Evolutionary conservation across 2,888 invertebrate genomes (phyloP).

Genomic region (Eristalinus aeneus): DNA sequence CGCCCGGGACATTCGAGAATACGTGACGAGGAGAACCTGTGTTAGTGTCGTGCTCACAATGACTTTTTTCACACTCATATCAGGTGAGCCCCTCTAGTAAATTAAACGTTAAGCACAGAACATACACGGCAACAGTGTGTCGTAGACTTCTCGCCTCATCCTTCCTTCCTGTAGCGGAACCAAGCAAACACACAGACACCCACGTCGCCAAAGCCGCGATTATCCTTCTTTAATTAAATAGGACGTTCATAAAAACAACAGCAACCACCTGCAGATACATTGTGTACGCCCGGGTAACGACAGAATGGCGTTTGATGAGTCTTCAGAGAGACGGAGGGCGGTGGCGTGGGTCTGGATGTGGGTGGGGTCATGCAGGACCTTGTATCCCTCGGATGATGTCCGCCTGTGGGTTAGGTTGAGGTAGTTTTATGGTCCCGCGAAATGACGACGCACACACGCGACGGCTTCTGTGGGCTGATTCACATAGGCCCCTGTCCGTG

Average conservation of each 20-base stretch:
- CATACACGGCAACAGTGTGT: constrained; percentile 7
- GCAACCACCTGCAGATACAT: constrained; percentile 35
- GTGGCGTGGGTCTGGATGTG: not conserved
- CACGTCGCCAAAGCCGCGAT: not conserved
- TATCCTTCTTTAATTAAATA: constrained; percentile 28
- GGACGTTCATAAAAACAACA: constrained; percentile 29
- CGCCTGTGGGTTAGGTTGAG: not conserved
- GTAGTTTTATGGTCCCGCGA: constrained; percentile 6
- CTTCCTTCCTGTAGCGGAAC: constrained; percentile 13
- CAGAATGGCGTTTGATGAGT: not conserved
- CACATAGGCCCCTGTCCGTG: not conserved
- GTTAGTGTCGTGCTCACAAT: constrained; percentile 79
- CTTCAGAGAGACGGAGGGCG: not conserved
- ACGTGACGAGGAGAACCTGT: constrained; percentile 79
- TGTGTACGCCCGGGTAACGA: constrained; percentile 5
- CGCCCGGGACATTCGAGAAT: constrained; percentile 79
- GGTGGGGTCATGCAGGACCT: not conserved
- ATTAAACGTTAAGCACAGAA: not conserved
- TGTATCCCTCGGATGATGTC: constrained; percentile 1
- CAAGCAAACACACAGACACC: not conserved
- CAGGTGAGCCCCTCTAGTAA: constrained; percentile 74
- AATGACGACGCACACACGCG: constrained; percentile 12
- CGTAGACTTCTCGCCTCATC: not conserved
- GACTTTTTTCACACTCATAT: constrained; percentile 79
- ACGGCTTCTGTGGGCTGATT: not conserved